Evolutionary conservation across 2,113 vertebrate genomes (phyloP).

Genomic region (Polypterus senegalus): DNA sequence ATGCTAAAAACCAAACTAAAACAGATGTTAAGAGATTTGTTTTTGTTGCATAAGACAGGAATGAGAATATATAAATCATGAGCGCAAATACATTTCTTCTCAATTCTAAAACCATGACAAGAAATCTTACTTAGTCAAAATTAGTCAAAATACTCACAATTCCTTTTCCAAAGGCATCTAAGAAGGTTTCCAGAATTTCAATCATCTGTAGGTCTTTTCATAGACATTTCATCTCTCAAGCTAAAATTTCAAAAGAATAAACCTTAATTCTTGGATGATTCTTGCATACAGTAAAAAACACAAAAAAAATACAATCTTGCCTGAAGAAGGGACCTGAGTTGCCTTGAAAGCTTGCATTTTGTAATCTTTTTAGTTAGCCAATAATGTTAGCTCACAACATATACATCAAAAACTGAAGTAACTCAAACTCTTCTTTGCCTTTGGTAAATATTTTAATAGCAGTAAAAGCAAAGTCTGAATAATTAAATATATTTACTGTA

Average conservation of each 20-base stretch:
- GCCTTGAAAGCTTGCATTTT: too few species aligned
- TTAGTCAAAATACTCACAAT: slow-evolving; percentile 50
- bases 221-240: slow-evolving; percentile 30
- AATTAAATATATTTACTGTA: neutral
- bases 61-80: too few species aligned
- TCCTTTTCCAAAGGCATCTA: slow-evolving; percentile 37
- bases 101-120: neutral
- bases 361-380: too few species aligned
- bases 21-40: too few species aligned
- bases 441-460: neutral
- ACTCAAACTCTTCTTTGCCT: neutral
- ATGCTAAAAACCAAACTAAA: too few species aligned
- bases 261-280: neutral
- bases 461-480: neutral
- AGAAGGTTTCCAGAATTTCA: slow-evolving; percentile 60
- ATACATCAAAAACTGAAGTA: neutral
- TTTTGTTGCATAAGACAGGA: too few species aligned
- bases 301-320: neutral
- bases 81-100: neutral
- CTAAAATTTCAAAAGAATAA: slow-evolving; percentile 17
- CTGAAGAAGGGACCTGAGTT: too few species aligned
- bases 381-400: too few species aligned
- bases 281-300: neutral
- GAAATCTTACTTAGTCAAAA: slow-evolving; percentile 47
- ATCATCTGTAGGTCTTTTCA: slow-evolving; percentile 45